Conservation (phyloP, 2,797 vertebrate genomes). For the Limnodromus scolopaceus region DNA sequence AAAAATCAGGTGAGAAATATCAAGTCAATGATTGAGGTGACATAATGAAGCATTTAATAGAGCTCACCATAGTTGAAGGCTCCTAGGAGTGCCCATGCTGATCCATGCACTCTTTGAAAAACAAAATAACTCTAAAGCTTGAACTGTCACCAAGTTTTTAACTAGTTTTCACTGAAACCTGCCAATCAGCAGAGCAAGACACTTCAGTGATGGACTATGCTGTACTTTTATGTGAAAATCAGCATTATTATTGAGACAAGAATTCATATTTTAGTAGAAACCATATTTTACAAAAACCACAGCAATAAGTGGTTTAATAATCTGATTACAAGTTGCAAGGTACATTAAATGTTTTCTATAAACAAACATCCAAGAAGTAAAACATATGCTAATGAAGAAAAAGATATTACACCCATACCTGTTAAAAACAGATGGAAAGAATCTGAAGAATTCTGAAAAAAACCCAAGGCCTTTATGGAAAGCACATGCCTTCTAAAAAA, state of each 20-base stretch:
- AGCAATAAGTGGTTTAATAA: constrained; percentile 23
- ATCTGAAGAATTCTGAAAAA: neutral
- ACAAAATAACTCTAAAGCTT: neutral
- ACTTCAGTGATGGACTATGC: neutral
- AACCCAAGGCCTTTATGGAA: neutral
- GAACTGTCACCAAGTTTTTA: neutral
- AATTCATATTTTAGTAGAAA: neutral
- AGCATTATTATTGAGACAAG: neutral
- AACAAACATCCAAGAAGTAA: constrained; percentile 32
- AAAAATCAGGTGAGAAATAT: neutral
- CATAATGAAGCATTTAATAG: neutral
- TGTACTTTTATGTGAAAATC: neutral
- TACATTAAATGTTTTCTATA: constrained; percentile 15
- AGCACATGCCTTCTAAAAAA: neutral
- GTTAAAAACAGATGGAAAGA: neutral
- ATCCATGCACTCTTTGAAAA: neutral
- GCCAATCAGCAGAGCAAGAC: neutral
- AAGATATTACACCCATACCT: neutral
- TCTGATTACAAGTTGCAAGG: constrained; percentile 22
- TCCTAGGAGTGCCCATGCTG: neutral
- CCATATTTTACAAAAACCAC: neutral
- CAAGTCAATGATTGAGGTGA: neutral
- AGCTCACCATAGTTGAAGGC: neutral
- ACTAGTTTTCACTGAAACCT: neutral
- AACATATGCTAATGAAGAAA: constrained; percentile 12